Base-by-base conservation (phyloP, 2,797 vertebrate species). In the Myoxocephalus aenaeus region DNA sequence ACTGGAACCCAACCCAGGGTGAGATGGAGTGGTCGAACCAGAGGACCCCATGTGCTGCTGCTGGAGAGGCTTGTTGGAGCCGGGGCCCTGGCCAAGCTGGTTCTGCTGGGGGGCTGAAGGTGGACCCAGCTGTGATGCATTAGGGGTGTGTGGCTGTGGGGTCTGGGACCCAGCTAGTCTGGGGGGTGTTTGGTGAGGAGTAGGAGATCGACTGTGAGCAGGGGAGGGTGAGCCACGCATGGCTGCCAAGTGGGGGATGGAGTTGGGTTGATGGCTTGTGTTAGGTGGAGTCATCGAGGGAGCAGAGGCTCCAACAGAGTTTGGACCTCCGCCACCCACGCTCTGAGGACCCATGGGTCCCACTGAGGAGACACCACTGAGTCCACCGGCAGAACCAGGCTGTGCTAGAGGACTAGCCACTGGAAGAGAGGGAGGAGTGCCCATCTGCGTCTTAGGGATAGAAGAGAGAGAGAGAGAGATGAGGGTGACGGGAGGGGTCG, bases 161-260 rank as follows among this genome's bases (percentile, higher is more conserved):
- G 97, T 97, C 67, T 97, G 97, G 7, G 95, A 95, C 22, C 95
- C 93, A n/a, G 97, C 91, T 84, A 96, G 93, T 78, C 94, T 93
- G 14, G 98, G 98, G 0, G 98, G 97, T 0, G 97, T 98, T 83
- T 97, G 97, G 90, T 98, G 97, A 83, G 98, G 97, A 4, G 98
- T 99, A 15, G 68, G 68, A 11, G 68, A 70, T 13, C 68, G 68
- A 83, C 97, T 98, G 65, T 97, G 98, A 79, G 97, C 97, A 0
- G 98, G 98, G 65, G 98, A 99, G n/a, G 98, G 98, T 34, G 98
- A 99, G 87, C 96, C 95, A 69, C 97, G 97, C 89, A 97, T 94
- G 83, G 97, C 83, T 82, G 95, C 92, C 76, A 95, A 89, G 87
- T 97, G 96, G 17, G 97, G 94, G 70, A 94, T 90, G 79, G 92